Conservation (phyloP, 1,140 invertebrate species). For the Pseudachorutes palmiensis region DNA sequence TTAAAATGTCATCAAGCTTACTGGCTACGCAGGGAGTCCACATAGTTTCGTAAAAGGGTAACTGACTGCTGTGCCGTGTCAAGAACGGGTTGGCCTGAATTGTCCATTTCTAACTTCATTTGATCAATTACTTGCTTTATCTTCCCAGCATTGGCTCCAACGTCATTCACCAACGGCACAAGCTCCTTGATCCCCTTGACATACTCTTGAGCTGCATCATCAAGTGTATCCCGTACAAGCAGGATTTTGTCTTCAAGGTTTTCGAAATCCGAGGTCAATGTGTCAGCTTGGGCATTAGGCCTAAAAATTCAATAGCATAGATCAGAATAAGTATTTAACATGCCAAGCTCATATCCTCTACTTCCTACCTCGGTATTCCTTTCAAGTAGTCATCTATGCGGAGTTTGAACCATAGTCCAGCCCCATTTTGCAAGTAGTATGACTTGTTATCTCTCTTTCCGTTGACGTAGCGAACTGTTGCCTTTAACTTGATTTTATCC, state of each 20-base stretch:
- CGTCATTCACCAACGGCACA: not conserved
- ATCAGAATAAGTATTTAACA: not conserved
- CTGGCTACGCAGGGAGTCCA: not conserved
- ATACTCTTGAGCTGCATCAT: not conserved
- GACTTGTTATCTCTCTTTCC: constrained; percentile 17
- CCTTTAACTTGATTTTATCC: constrained; percentile 1
- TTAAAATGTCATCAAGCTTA: no score
- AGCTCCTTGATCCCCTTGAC: not conserved
- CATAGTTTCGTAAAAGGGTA: not conserved
- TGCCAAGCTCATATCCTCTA: not conserved
- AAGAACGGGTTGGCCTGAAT: not conserved
- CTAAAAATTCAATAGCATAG: not conserved
- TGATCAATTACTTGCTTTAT: not conserved
- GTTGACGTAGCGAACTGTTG: not conserved
- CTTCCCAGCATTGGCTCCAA: not conserved
- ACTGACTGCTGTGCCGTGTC: not conserved
- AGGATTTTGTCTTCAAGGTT: not conserved
- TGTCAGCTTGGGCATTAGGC: not conserved
- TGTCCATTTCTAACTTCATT: not conserved
- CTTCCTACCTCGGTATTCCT: not conserved
- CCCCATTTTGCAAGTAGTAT: constrained; percentile 17
- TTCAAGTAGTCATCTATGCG: not conserved
- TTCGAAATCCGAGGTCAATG: not conserved
- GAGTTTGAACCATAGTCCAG: constrained; percentile 9
- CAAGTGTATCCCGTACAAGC: not conserved